Percentiles rank a stretch among this genome's conserved stretches.
Conservation (phyloP, 37 sponge, comb jelly and placozoan species). For the Spongia lamella region DNA sequence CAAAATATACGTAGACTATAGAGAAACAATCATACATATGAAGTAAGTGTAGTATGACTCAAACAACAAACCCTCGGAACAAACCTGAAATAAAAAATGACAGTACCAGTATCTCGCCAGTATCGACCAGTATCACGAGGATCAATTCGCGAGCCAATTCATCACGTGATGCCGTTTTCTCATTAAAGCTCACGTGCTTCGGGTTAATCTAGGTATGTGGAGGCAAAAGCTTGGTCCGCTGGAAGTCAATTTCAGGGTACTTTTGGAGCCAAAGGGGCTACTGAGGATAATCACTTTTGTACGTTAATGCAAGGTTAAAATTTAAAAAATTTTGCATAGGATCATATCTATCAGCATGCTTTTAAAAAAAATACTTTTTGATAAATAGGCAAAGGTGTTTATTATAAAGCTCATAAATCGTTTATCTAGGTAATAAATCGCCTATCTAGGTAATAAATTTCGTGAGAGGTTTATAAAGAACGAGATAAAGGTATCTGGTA, state of each 20-base stretch:
- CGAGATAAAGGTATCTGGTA: no score
- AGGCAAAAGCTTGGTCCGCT: conserved; percentile 20
- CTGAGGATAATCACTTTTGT: conserved; percentile 62
- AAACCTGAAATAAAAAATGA: not conserved
- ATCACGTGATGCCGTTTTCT: not conserved
- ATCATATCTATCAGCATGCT: no score
- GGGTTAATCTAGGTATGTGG: conserved; percentile 2
- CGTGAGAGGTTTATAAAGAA: no score
- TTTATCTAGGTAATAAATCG: no score
- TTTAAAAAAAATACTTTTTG: no score
- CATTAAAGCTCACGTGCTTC: not conserved
- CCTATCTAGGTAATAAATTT: no score
- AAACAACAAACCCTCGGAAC: no score
- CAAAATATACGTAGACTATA: no score
- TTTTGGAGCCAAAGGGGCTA: conserved; percentile 73
- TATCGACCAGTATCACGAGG: not conserved
- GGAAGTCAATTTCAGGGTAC: conserved; percentile 40
- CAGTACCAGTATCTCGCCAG: not conserved
- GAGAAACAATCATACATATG: no score
- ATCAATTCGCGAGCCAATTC: not conserved
- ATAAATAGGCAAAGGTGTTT: no score
- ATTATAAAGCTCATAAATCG: no score
- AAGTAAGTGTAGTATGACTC: no score
- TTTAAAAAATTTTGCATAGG: not conserved
- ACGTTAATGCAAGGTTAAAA: conserved; percentile 1